Evolutionary conservation across 2,888 invertebrate species (phyloP), one percentile per base, ranked within the genome.

Genomic region (Nymphalis polychloros): DNA sequence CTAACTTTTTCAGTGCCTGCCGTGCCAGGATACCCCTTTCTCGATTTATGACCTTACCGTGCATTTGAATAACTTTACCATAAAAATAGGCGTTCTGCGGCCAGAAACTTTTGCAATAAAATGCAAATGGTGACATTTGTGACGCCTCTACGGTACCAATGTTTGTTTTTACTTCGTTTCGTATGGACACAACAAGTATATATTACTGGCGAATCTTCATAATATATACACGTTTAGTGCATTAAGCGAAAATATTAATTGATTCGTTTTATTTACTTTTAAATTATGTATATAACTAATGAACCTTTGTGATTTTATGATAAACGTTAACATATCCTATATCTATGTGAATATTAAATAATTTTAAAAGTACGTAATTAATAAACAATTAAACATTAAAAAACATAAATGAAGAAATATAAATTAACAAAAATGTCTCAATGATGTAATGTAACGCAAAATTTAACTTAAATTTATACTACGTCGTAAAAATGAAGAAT

Each of bases 1-100:
- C 62, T 50, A 86, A 84, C 75, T 85, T 86, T 81, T 80, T 76
- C 79, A 79, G 79, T 81, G 84, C 84, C 83, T 84, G 84, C 84
- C 84, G 85, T 84, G 81, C 84, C 84, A 82, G 82, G 81, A 80
- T 82, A 89, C 88, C 89, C 89, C 88, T 88, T 90, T 84, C 79
- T 79, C 83, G 84, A 92, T 90, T 92, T 92, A 92, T 90, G 89
- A 88, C 84, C 79, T 82, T 82, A 81, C 76, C 87, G 85, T 87
- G 87, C 86, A 90, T 91, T 90, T 90, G 90, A 92, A 92, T 92
- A 91, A 90, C 85, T 88, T 91, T 88, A 86, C 84, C 88, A 88
- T 90, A 91, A 91, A 92, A 92, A 91, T 90, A 88, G 88, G 88
- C 89, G 81, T 87, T 83, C 80, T 84, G 88, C 77, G 88, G 85